Conservation (phyloP, 1,140 invertebrate species). For the Pomacea maculata region DNA sequence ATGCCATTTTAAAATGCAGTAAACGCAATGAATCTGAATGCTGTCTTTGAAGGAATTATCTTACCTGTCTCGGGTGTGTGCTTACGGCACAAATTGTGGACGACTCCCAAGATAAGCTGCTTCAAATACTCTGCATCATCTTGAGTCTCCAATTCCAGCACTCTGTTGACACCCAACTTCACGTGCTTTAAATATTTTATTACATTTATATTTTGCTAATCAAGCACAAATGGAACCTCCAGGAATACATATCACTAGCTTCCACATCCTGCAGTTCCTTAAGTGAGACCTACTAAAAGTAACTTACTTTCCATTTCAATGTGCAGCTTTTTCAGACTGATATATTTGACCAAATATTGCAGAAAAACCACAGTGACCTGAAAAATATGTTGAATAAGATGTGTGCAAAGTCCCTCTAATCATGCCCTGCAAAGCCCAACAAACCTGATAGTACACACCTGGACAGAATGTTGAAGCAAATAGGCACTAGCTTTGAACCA, state of each 20-base stretch:
- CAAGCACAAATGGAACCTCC: neutral
- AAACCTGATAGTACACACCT: slow-evolving; percentile 60
- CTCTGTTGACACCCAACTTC: slow-evolving; percentile 59
- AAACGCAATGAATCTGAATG: slow-evolving; percentile 3
- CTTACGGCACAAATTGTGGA: slow-evolving; percentile 77
- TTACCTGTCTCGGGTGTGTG: slow-evolving; percentile 58
- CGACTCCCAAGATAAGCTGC: slow-evolving; percentile 82
- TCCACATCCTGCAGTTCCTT: neutral
- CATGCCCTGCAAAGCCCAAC: neutral
- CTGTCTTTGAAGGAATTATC: neutral
- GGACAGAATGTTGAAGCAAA: slow-evolving; percentile 84
- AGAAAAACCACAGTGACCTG: neutral
- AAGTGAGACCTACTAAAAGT: neutral
- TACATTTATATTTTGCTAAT: too few species aligned
- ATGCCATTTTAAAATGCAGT: neutral
- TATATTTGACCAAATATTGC: too few species aligned
- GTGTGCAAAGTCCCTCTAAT: neutral
- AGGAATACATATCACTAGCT: too few species aligned
- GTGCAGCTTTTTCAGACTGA: neutral
- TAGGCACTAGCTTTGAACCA: slow-evolving; percentile 73
- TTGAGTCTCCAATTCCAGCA: slow-evolving; percentile 81
- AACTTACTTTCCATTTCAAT: neutral
- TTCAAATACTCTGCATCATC: slow-evolving; percentile 88
- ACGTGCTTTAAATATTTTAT: neutral
- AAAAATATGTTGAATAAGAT: neutral